Evolutionary conservation across 1,140 invertebrate genomes (phyloP).

Genomic region (Scylla paramamosain): DNA sequence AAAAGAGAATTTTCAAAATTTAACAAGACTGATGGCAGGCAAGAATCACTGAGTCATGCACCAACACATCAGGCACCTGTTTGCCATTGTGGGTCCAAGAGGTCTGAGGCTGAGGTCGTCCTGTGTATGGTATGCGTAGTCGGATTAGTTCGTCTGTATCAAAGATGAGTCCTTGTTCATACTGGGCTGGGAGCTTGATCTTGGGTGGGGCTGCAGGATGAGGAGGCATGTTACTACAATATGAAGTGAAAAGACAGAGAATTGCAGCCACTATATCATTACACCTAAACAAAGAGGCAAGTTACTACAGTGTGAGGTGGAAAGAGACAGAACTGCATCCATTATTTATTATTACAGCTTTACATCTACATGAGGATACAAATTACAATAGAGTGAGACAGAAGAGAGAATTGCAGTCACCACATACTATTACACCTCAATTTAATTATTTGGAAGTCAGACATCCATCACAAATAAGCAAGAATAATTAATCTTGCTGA

Average conservation of each 20-base stretch:
- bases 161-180: slow-evolving; percentile 93
- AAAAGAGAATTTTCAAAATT: too few species aligned
- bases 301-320: not conserved
- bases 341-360: too few species aligned
- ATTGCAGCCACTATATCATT: not conserved
- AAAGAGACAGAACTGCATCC: not conserved
- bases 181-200: slow-evolving; percentile 88
- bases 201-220: slow-evolving; percentile 85
- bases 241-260: not conserved
- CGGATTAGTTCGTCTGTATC: slow-evolving; percentile 93
- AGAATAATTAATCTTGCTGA: too few species aligned
- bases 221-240: not conserved
- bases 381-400: too few species aligned
- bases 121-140: slow-evolving; percentile 93
- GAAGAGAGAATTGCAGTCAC: too few species aligned
- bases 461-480: too few species aligned
- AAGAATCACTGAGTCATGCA: not conserved
- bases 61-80: slow-evolving; percentile 78
- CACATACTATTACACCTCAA: too few species aligned
- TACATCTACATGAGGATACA: too few species aligned
- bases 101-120: slow-evolving; percentile 90
- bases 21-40: too few species aligned
- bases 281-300: not conserved
- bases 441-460: too few species aligned
- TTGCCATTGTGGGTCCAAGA: slow-evolving; percentile 94